Evolutionary conservation across 2,888 invertebrate species (phyloP).

Genomic region (Hirtodrosophila cameraria): DNA sequence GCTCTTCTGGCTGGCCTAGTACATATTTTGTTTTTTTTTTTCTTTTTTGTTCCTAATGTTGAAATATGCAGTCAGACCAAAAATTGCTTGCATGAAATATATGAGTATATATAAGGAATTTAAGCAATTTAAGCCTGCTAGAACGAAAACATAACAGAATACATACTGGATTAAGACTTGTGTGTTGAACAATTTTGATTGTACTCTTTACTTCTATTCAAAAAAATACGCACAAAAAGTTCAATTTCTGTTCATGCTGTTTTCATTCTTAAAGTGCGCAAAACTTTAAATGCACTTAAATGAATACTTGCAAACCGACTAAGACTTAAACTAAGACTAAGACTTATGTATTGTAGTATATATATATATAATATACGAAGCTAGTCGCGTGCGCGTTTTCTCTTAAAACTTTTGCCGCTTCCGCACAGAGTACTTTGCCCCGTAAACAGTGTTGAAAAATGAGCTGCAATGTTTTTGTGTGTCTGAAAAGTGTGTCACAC

Average conservation of each 20-base stretch:
- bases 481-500: constrained; percentile 61
- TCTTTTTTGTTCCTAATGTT: too few species aligned
- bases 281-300: constrained; percentile 39
- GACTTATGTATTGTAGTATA: too few species aligned
- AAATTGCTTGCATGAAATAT: constrained; percentile 70
- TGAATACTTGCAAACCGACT: constrained; percentile 15
- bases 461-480: constrained; percentile 48
- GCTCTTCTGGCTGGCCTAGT: constrained; percentile 19
- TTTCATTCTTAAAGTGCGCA: constrained; percentile 10
- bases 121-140: constrained; percentile 14
- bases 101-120: constrained; percentile 56
- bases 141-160: too few species aligned
- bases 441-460: constrained; percentile 55
- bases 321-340: background rate
- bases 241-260: constrained; percentile 21
- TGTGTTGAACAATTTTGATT: background rate
- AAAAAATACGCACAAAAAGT: constrained; percentile 14
- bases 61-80: constrained; percentile 59
- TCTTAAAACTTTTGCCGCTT: constrained; percentile 53
- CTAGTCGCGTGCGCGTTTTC: constrained; percentile 22
- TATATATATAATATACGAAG: background rate
- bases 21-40: too few species aligned
- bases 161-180: background rate
- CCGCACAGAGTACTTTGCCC: constrained; percentile 38
- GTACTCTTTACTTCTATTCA: background rate